Base-by-base conservation (phyloP, 2,888 invertebrate genomes). In the Diaprepes abbreviatus region DNA sequence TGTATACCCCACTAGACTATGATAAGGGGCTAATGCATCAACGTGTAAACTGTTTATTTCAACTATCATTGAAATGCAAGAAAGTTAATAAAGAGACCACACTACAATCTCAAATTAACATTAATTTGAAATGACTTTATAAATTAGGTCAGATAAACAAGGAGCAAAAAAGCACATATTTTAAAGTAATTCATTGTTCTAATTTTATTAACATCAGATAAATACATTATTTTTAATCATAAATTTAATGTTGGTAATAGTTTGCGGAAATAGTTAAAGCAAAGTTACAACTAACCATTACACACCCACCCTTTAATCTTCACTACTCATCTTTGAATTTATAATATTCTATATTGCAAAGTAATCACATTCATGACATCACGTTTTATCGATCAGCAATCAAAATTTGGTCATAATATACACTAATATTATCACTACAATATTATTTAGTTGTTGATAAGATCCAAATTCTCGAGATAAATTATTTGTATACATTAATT, bases 191-290 rank as follows among this genome's bases (percentile, higher is more conserved):
- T 45, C 45, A 12, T 45, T 45, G 45, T 45, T 60, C 59, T 60
- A 60, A 9, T 60, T 60, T 60, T 60, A 60, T 60, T 60, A 60
- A 60, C 59, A 60, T 60, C 48, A 45, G 59, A 60, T 60, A 60
- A 60, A 60, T 45, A 60, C 45, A 60, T 60, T 28, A 52, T 48
- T 60, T n/a, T 60, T 45, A 45, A 45, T 45, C 45, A 45, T 45
- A 45, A 45, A 24, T 45, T 45, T 60, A 60, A 48, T 48, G 40
- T 58, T 43, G 35, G 40, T 58, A 55, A 31, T 54, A 58, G 58
- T 40, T 43, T 40, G 40, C 38, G 43, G 40, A 58, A 55, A 58
- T 52, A 52, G 35, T 58, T 58, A 58, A 58, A 58, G 58, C 58
- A 40, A 40, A 28, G n/a, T 58, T 58, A 58, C 35, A 40, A 58